Conservation (phyloP, 2,888 invertebrate species). For the Meta bourneti region DNA sequence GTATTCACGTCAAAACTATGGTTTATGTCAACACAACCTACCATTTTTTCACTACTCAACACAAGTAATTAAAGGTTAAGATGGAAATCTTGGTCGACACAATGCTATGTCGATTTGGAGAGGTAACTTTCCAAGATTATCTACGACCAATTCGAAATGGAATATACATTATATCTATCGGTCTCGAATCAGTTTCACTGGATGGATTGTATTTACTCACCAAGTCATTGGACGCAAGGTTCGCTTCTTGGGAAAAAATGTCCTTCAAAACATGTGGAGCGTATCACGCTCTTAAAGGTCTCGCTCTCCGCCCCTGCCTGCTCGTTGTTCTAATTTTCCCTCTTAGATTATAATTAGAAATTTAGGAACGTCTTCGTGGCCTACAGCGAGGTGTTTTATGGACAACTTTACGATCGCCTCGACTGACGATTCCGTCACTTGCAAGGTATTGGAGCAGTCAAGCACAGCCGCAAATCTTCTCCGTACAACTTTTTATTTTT, state of each 20-base stretch:
- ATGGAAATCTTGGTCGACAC: no score
- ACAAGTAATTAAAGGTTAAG: no score
- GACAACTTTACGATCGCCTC: conserved; percentile 7
- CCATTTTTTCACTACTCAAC: no score
- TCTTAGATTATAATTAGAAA: conserved; percentile 52
- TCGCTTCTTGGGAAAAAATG: conserved; percentile 19
- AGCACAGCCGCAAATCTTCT: not conserved
- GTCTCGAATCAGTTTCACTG: conserved; percentile 9
- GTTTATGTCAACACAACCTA: no score
- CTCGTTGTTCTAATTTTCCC: conserved; percentile 40
- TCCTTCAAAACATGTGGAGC: conserved; percentile 41
- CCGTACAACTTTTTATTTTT: not conserved
- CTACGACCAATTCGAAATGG: not conserved
- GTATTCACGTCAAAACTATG: no score
- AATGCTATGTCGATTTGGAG: no score
- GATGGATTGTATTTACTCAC: conserved; percentile 3
- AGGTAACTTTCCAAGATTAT: not conserved
- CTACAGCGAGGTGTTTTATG: conserved; percentile 29
- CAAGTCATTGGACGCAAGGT: not conserved
- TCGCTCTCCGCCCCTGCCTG: not conserved
- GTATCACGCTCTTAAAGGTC: conserved; percentile 22
- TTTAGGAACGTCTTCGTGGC: not conserved
- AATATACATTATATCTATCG: not conserved
- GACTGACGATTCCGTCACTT: not conserved
- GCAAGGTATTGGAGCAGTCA: not conserved